A percentile compares a stretch with the other conserved stretches of the same genome.
Evolutionary conservation across 1,140 invertebrate genomes (phyloP).

Genomic region (Cherax destructor): DNA sequence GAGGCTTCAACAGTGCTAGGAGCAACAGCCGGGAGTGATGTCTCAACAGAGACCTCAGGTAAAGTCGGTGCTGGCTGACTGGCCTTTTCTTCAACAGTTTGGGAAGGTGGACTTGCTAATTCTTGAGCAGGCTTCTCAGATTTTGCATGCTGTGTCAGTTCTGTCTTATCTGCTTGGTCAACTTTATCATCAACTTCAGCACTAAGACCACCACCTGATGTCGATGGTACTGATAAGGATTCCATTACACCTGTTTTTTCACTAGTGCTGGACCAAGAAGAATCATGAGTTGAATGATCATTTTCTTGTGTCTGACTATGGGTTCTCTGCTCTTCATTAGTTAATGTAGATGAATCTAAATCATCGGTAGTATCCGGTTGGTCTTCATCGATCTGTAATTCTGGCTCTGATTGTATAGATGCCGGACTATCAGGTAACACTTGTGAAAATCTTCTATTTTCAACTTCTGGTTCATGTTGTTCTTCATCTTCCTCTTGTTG

Average conservation of each 20-base stretch:
- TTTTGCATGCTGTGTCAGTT: not conserved
- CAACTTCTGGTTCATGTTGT: slow-evolving; percentile 19
- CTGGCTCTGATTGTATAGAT: slow-evolving; percentile 88
- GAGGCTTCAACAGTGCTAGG: not conserved
- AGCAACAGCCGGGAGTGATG: not conserved
- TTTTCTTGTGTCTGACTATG: not conserved
- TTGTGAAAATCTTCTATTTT: slow-evolving; percentile 26
- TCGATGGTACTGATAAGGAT: not conserved
- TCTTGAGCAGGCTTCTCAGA: not conserved
- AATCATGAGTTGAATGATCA: not conserved
- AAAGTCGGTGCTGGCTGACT: not conserved
- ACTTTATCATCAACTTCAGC: not conserved
- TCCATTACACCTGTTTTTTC: not conserved
- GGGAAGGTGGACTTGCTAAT: not conserved
- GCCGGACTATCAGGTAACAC: slow-evolving; percentile 85
- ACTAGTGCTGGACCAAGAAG: not conserved
- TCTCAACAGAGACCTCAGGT: not conserved
- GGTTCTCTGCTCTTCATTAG: slow-evolving; percentile 12
- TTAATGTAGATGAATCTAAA: slow-evolving; percentile 60
- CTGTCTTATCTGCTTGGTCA: not conserved
- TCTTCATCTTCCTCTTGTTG: slow-evolving; percentile 51
- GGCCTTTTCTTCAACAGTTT: not conserved
- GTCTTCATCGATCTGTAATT: slow-evolving; percentile 90
- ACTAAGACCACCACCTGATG: not conserved
- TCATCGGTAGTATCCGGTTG: slow-evolving; percentile 84